phyloP scores from a whole-genome alignment of 1,140 invertebrate species.

The Orchestia grillus region DNA sequence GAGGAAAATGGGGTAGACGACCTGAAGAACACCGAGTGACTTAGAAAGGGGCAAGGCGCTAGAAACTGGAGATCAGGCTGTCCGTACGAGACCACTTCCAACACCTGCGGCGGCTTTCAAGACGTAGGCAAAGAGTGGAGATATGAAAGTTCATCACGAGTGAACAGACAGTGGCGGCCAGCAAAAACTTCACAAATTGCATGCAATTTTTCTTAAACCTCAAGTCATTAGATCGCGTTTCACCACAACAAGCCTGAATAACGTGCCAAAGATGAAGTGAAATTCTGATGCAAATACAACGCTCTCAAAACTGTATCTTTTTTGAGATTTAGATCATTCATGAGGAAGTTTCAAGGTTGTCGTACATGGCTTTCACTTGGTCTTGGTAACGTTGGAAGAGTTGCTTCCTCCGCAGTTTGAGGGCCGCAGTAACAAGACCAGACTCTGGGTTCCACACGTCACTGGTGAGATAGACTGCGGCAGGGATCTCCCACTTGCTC shows the following conservation, averaged over 20 bases:
- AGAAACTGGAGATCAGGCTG: not conserved
- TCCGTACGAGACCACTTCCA: not conserved
- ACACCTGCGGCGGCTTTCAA: not conserved
- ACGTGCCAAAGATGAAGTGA: not conserved
- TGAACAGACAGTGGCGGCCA: not conserved
- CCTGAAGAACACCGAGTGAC: not conserved
- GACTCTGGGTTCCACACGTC: constrained; percentile 96
- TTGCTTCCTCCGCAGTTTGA: constrained; percentile 95
- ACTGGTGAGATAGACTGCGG: constrained; percentile 86
- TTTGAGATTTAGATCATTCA: not conserved
- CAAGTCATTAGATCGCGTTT: not conserved
- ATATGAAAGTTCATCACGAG: not conserved
- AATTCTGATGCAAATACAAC: not conserved
- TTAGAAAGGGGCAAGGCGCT: not conserved
- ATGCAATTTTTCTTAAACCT: not conserved
- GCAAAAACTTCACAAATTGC: not conserved
- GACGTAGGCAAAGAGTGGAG: not conserved
- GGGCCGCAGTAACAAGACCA: constrained; percentile 95
- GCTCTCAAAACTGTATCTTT: not conserved
- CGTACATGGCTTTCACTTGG: constrained; percentile 93
- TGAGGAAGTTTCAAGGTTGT: not conserved
- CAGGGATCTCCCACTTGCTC: constrained; percentile 82
- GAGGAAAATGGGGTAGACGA: not conserved
- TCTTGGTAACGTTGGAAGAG: constrained; percentile 92
- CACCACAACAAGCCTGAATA: not conserved